These are phyloP conservation scores for Cataglyphis altisquamis DNA, from an alignment of 2,888 invertebrate species.

Conservation along the genomic window DNA sequence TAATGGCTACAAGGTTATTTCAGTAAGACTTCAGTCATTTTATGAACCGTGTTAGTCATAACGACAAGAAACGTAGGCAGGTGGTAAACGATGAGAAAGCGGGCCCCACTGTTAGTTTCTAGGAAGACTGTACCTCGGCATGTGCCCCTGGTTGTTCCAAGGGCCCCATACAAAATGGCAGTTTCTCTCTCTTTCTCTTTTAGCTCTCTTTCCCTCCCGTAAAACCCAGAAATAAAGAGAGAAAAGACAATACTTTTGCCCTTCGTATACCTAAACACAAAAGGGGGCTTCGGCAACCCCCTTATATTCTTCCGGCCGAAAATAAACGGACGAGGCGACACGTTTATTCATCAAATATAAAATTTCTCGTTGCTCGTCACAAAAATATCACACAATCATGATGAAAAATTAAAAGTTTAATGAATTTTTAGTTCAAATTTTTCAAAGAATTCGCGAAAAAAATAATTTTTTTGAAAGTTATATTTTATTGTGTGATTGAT, in stretches of 20 bases:
- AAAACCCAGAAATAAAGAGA: constrained; percentile 78
- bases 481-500: background rate
- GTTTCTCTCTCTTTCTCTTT: constrained; percentile 64
- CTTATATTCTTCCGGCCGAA: constrained; percentile 77
- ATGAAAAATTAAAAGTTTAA: background rate
- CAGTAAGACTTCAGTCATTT: constrained; percentile 5
- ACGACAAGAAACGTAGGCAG: constrained; percentile 55
- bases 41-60: constrained; percentile 19
- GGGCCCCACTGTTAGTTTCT: constrained; percentile 78
- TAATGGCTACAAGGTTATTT: background rate
- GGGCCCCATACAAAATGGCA: constrained; percentile 85
- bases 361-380: constrained; percentile 39
- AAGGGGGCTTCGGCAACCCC: constrained; percentile 73
- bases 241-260: constrained; percentile 84
- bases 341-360: constrained; percentile 63
- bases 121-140: constrained; percentile 84
- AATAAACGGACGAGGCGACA: constrained; percentile 67
- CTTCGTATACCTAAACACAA: constrained; percentile 61
- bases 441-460: background rate
- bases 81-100: constrained; percentile 79
- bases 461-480: background rate
- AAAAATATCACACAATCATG: constrained; percentile 41
- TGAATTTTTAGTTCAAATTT: background rate
- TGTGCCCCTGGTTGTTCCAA: constrained; percentile 84
- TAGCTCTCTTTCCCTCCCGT: constrained; percentile 69